A percentile compares a stretch with the other conserved stretches of the same genome.
phyloP scores from a whole-genome alignment of 2,888 invertebrate genomes.

The Artemia sp. region DNA sequence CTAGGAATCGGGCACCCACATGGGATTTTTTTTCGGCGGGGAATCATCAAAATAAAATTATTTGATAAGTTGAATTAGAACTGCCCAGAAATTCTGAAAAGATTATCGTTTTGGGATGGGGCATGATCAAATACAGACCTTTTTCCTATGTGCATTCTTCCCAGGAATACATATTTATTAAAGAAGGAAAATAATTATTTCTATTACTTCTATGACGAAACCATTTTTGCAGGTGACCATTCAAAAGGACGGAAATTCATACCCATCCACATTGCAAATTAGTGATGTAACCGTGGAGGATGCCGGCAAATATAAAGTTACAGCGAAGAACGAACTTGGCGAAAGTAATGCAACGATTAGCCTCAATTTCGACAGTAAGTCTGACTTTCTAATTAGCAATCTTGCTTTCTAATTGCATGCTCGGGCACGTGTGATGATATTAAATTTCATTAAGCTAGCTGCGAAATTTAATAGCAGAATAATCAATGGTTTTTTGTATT shows the following conservation, averaged over 20 bases:
- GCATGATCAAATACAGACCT: too few relatives aligned
- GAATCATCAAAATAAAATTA: too few relatives aligned
- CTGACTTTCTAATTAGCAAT: conserved; percentile 22
- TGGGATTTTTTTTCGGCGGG: too few relatives aligned
- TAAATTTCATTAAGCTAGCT: neutral
- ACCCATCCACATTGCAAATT: conserved; percentile 80
- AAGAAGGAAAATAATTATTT: too few relatives aligned
- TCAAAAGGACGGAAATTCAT: conserved; percentile 79
- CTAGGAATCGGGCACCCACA: too few relatives aligned
- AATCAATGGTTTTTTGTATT: too few relatives aligned
- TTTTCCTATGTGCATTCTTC: too few relatives aligned
- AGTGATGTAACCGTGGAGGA: conserved; percentile 88
- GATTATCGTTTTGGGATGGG: too few relatives aligned
- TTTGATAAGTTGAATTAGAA: too few relatives aligned
- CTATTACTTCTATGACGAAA: too few relatives aligned
- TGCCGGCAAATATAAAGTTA: conserved; percentile 91
- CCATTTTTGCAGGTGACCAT: conserved; percentile 49
- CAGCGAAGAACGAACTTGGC: conserved; percentile 91
- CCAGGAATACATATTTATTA: too few relatives aligned
- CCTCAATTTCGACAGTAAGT: conserved; percentile 96
- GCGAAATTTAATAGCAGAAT: neutral
- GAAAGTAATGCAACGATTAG: conserved; percentile 93
- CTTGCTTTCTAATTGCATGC: neutral
- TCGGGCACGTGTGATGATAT: neutral
- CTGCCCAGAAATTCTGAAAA: too few relatives aligned